These are phyloP conservation scores for Leptopilina boulardi DNA, from an alignment of 1,140 invertebrate species.

Conservation along the genomic window DNA sequence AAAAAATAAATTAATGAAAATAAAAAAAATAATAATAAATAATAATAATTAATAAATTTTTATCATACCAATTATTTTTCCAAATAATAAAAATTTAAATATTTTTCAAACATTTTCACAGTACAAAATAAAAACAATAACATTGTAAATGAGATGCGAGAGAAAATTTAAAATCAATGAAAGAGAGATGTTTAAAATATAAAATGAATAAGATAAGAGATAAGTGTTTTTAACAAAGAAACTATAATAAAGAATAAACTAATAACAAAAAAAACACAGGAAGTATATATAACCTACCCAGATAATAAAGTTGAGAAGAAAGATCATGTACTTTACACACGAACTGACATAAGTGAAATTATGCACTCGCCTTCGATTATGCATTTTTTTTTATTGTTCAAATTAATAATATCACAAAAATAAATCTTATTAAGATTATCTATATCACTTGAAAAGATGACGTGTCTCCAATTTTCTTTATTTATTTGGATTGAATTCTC, in stretches of 20 bases:
- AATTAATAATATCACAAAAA: slow-evolving; percentile 7
- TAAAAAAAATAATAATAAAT: background rate
- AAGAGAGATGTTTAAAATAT: no score
- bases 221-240: background rate
- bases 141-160: no score
- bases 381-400: slow-evolving; percentile 65
- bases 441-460: background rate
- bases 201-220: background rate
- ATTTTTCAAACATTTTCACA: no score
- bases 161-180: no score
- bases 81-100: no score
- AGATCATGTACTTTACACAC: slow-evolving; percentile 96
- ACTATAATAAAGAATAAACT: background rate
- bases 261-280: background rate
- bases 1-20: slow-evolving; percentile 19
- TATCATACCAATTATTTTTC: background rate
- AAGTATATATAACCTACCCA: slow-evolving; percentile 82
- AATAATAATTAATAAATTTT: slow-evolving; percentile 26
- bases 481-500: slow-evolving; percentile 5
- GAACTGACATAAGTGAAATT: slow-evolving; percentile 88
- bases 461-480: slow-evolving; percentile 24
- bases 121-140: background rate
- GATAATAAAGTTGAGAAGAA: slow-evolving; percentile 94
- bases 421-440: background rate
- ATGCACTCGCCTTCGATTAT: slow-evolving; percentile 73